Conservation (phyloP, 2,888 invertebrate genomes). For the Philopedon plagiatum region DNA sequence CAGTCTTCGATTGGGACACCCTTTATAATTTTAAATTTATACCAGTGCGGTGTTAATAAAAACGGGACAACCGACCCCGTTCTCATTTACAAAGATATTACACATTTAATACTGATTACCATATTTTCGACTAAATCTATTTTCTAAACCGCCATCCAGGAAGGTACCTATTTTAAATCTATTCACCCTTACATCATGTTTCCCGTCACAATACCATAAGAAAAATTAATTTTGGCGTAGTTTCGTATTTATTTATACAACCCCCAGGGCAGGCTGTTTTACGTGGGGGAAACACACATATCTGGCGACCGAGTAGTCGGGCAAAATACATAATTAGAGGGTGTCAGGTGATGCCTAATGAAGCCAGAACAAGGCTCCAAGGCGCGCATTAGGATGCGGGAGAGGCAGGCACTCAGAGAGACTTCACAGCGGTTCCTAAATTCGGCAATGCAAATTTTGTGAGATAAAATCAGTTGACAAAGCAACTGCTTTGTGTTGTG, state of each 20-base stretch:
- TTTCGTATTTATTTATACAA: constrained; percentile 43
- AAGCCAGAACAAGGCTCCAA: constrained; percentile 61
- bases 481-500: constrained; percentile 24
- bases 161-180: constrained; percentile 43
- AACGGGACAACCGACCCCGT: constrained; percentile 3
- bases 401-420: constrained; percentile 41
- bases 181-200: constrained; percentile 46
- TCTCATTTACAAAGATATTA: constrained; percentile 47
- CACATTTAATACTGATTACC: constrained; percentile 47
- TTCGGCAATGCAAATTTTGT: constrained; percentile 58
- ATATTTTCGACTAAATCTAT: constrained; percentile 39
- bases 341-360: constrained; percentile 66
- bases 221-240: constrained; percentile 58
- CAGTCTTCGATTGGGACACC: no score
- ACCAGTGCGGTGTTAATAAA: background rate
- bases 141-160: constrained; percentile 38
- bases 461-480: constrained; percentile 51
- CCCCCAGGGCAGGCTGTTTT: constrained; percentile 37
- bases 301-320: constrained; percentile 56
- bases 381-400: constrained; percentile 55
- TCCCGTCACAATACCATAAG: constrained; percentile 55
- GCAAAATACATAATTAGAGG: constrained; percentile 67
- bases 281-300: constrained; percentile 31
- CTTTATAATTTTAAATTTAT: background rate
- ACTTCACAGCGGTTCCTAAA: constrained; percentile 29